A percentile compares a stretch with the other conserved stretches of the same genome.
phyloP scores from a whole-genome alignment of 2,113 vertebrate species.

The Labrus mixtus region DNA sequence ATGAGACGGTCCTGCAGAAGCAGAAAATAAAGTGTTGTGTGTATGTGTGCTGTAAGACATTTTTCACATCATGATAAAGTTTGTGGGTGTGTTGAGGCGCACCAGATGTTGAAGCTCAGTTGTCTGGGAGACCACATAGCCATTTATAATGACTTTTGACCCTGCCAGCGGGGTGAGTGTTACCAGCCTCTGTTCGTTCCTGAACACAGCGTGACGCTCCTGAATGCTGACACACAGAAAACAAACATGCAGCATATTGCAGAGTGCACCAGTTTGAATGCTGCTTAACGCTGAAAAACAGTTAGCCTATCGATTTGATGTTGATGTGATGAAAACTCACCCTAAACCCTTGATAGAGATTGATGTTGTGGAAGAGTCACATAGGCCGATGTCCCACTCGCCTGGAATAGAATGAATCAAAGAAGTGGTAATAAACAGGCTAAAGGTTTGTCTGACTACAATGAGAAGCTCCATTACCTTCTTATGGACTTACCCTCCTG shows the following conservation, averaged over 20 bases:
- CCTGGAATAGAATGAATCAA: conserved; percentile 71
- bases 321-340: conserved; percentile 70
- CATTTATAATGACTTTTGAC: conserved; percentile 88
- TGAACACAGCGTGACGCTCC: conserved; percentile 88
- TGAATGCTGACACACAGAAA: conserved; percentile 82
- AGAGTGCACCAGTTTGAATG: background rate
- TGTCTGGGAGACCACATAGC: conserved; percentile 74
- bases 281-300: background rate
- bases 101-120: conserved; percentile 89
- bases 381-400: conserved; percentile 85
- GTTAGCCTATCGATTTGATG: background rate
- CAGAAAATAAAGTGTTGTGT: background rate
- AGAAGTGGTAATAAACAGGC: background rate
- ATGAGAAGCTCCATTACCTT: too few relatives aligned
- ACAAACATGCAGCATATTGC: too few relatives aligned
- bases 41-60: background rate
- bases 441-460: background rate
- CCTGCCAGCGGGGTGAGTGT: conserved; percentile 79
- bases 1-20: conserved; percentile 86
- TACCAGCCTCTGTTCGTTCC: conserved; percentile 82
- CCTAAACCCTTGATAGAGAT: conserved; percentile 88
- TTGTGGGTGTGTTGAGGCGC: conserved; percentile 20
- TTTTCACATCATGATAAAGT: background rate
- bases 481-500: conserved; percentile 78
- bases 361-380: conserved; percentile 74